Base-by-base conservation (phyloP, 2,888 invertebrate species). In the Gryllus longicercus region DNA sequence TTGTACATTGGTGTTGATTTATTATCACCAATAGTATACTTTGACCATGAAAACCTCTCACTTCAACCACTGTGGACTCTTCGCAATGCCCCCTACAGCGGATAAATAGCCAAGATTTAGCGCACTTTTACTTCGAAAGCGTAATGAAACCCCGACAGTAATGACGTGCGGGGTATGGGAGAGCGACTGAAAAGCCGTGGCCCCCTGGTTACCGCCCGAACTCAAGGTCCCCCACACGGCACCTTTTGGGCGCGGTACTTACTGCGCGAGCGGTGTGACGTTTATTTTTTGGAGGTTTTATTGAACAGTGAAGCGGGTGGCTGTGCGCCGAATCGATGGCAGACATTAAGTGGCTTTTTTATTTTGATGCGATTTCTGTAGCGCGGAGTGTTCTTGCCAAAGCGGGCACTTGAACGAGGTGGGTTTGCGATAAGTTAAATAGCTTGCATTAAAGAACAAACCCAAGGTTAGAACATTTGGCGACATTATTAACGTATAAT, bases 221-320 rank as follows among this genome's bases (percentile, higher is more conserved):
- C 38, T 38, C 38, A 38, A 38, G 38, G 38, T 38, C 38, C 38
- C 16, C 38, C 16, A 14, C 63, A 63, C 4, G 63, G 63, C 63
- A 14, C 63, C 63, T 63, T n/a, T 38, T 5, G 38, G 63, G 16
- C 63, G 14, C 63, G 11, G 63, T 63, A 63, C 63, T 63, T 63
- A 63, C 63, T 18, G 63, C 63, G n/a, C 63, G 4, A n/a, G 63
- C 14, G 63, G 63, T 63, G 63, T 63, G 63, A 63, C 63, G 63
- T 63, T 63, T 63, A 63, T 63, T 63, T 63, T 63, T 63, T 63
- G 63, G 63, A 63, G 63, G 63, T 63, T 63, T 63, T 63, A 63
- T 63, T 63, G 63, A 14, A n/a, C 63, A 5, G 63, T n/a, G 16
- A 14, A n/a, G 63, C 14, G 8, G 63, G n/a, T n/a, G 16, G n/a